Conservation (phyloP, 1,140 invertebrate species). For the Ceratitis capitata region DNA sequence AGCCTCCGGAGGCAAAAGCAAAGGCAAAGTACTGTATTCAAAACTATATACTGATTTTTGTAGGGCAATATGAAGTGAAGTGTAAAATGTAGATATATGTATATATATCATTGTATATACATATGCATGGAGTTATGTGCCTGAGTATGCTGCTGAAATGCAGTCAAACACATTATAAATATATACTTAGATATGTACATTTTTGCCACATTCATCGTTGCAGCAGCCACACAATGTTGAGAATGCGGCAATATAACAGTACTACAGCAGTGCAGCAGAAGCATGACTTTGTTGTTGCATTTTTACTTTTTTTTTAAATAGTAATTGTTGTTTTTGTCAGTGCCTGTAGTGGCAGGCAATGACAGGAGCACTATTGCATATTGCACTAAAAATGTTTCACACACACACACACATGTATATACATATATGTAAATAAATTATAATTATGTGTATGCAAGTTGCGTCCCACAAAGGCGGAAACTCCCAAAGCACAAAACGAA, state of each 20-base stretch:
- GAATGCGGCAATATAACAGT: constrained; percentile 35
- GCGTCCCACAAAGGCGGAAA: too few species aligned
- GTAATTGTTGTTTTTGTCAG: not conserved
- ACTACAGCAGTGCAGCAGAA: not conserved
- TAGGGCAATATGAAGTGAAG: constrained; percentile 22
- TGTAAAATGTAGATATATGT: not conserved
- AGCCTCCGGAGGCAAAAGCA: not conserved
- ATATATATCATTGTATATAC: too few species aligned
- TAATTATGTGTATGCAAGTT: not conserved
- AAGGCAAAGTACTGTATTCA: not conserved
- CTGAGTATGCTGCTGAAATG: not conserved
- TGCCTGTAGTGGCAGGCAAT: not conserved
- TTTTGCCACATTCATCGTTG: constrained; percentile 17
- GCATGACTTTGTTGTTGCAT: not conserved
- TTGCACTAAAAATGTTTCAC: not conserved
- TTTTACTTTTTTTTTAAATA: too few species aligned
- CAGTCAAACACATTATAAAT: not conserved
- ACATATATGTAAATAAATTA: not conserved
- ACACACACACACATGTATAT: not conserved
- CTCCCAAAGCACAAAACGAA: too few species aligned
- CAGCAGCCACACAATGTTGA: constrained; percentile 1
- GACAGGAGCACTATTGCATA: constrained; percentile 11
- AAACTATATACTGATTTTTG: constrained; percentile 1
- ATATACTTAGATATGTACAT: too few species aligned
- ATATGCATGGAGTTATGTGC: not conserved